Percentiles rank a stretch among this genome's conserved stretches.
phyloP scores from a whole-genome alignment of 2,113 vertebrate species.

The Zosterops lateralis region DNA sequence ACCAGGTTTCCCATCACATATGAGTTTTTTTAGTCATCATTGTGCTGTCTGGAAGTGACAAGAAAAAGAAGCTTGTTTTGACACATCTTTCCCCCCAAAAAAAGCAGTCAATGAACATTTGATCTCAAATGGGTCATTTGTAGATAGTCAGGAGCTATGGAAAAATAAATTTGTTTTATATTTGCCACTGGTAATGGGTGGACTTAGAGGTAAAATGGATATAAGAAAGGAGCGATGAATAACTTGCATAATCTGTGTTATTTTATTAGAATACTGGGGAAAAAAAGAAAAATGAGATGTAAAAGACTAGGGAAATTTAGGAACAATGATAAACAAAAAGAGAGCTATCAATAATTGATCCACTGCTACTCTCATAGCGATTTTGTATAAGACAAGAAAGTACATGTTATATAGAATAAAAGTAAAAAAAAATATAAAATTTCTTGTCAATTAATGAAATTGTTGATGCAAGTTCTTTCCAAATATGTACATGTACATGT shows the following conservation, averaged over 20 bases:
- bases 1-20: background rate
- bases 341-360: background rate
- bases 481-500: background rate
- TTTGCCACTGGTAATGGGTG: background rate
- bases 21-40: background rate
- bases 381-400: background rate
- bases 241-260: background rate
- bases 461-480: background rate
- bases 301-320: background rate
- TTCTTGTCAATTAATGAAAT: background rate
- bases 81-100: background rate
- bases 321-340: background rate
- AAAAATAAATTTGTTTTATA: background rate
- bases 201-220: background rate
- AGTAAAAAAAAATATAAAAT: background rate
- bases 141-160: background rate
- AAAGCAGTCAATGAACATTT: background rate
- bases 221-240: background rate
- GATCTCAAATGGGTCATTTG: background rate
- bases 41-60: background rate
- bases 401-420: background rate
- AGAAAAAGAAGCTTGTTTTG: background rate
- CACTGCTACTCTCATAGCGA: background rate
- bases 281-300: background rate
- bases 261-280: background rate